Conservation (phyloP, 2,797 vertebrate species). For the Coreius guichenoti region DNA sequence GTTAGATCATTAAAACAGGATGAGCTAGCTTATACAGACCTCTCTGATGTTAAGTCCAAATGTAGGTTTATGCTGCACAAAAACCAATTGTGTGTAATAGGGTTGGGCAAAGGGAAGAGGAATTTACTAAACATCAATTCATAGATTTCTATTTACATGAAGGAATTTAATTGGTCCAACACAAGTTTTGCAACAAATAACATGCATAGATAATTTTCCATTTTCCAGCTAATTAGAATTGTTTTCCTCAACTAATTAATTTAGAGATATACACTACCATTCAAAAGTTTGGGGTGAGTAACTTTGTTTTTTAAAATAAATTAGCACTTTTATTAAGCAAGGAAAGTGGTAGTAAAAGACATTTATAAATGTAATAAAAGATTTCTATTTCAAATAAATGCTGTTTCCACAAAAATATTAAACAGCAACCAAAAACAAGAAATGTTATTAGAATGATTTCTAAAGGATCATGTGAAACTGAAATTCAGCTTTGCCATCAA, state of each 20-base stretch:
- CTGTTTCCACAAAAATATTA: not conserved
- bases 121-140: not conserved
- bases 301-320: not conserved
- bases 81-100: not conserved
- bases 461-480: not conserved
- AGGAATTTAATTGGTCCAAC: not conserved
- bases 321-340: not conserved
- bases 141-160: not conserved
- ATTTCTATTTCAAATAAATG: not conserved
- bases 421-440: not conserved
- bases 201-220: not conserved
- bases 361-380: not conserved
- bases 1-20: not conserved
- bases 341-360: not conserved
- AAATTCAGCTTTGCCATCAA: not conserved
- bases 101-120: not conserved
- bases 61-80: not conserved
- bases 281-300: not conserved
- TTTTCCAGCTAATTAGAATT: not conserved
- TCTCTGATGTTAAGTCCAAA: conserved; percentile 13
- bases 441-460: not conserved
- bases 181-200: not conserved
- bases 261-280: not conserved
- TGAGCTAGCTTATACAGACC: not conserved
- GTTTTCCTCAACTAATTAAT: not conserved